phyloP scores from a whole-genome alignment of 2,888 invertebrate genomes.

The Ophion ventricosus region DNA sequence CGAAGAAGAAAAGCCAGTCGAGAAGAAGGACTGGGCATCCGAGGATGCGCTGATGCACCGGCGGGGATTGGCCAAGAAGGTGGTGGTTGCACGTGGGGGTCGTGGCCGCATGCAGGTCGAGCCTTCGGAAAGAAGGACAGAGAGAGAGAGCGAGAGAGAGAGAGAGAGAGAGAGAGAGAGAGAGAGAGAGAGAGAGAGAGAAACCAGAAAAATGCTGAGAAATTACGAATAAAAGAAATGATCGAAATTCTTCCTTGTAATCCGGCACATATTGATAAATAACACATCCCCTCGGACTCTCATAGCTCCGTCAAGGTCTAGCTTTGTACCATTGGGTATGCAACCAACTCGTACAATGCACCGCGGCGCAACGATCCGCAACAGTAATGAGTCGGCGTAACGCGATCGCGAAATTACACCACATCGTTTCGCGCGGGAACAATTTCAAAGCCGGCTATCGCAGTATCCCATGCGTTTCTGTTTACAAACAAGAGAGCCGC shows the following conservation, averaged over 20 bases:
- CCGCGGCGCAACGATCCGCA: slow-evolving; percentile 10
- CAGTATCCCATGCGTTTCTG: slow-evolving; percentile 73
- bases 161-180: slow-evolving; percentile 18
- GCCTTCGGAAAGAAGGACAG: no score
- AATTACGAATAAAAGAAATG: slow-evolving; percentile 8
- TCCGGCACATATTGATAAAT: slow-evolving; percentile 36
- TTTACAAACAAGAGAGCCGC: slow-evolving; percentile 77
- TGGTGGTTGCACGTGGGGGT: slow-evolving; percentile 51
- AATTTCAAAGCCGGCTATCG: slow-evolving; percentile 54
- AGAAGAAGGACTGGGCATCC: slow-evolving; percentile 34
- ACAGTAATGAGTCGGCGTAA: slow-evolving; percentile 51
- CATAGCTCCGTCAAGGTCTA: not conserved
- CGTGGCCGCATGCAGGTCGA: not conserved
- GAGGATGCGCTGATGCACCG: slow-evolving; percentile 49
- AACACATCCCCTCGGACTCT: not conserved
- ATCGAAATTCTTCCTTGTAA: slow-evolving; percentile 23
- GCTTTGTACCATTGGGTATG: not conserved
- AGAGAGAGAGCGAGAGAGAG: slow-evolving; percentile 29
- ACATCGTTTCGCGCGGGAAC: slow-evolving; percentile 43
- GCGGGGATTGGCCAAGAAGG: slow-evolving; percentile 26
- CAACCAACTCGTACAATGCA: slow-evolving; percentile 23
- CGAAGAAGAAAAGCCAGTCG: slow-evolving; percentile 8
- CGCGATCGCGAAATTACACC: slow-evolving; percentile 54
- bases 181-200: slow-evolving; percentile 28
- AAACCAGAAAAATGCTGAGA: slow-evolving; percentile 8